These are phyloP conservation scores for Pseudolaguvia tuberculata DNA, from an alignment of 2,113 vertebrate genomes.

Conservation along the genomic window DNA sequence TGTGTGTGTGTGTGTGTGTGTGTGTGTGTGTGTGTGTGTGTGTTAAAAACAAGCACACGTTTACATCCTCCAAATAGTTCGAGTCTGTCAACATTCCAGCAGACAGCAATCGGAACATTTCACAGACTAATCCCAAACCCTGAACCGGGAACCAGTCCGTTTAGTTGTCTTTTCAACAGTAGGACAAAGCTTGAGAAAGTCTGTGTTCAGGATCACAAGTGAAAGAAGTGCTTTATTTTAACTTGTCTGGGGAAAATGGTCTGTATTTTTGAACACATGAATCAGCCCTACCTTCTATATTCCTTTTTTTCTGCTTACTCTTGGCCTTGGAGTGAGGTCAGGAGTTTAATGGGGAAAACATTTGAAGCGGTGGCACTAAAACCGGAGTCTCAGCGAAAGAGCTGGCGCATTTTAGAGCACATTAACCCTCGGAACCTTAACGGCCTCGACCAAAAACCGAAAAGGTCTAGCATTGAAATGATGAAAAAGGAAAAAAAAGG, in stretches of 20 bases:
- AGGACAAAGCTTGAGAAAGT: constrained; percentile 25
- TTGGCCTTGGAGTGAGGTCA: constrained; percentile 70
- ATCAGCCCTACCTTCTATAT: constrained; percentile 33
- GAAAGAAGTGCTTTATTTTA: constrained; percentile 19
- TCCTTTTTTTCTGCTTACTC: constrained; percentile 49
- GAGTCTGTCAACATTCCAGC: not conserved
- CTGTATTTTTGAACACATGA: constrained; percentile 37
- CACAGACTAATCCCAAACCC: not conserved
- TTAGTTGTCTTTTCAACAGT: constrained; percentile 9
- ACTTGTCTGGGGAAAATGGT: constrained; percentile 27
- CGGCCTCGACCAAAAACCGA: constrained; percentile 62
- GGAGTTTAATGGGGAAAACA: constrained; percentile 73
- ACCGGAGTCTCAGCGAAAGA: constrained; percentile 56
- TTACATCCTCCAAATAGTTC: too few species aligned
- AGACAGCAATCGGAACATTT: not conserved
- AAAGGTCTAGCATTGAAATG: constrained; percentile 48
- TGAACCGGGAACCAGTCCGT: not conserved
- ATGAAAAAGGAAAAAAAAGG: constrained; percentile 59
- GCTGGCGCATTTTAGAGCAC: constrained; percentile 62
- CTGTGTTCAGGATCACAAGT: constrained; percentile 35
- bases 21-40: too few species aligned
- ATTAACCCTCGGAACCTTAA: constrained; percentile 62
- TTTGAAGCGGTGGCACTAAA: constrained; percentile 65
- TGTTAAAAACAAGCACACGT: too few species aligned
- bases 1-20: too few species aligned